These are phyloP conservation scores for Brachionus rotundiformis DNA, from an alignment of 1,140 invertebrate species.

Conservation along the genomic window DNA sequence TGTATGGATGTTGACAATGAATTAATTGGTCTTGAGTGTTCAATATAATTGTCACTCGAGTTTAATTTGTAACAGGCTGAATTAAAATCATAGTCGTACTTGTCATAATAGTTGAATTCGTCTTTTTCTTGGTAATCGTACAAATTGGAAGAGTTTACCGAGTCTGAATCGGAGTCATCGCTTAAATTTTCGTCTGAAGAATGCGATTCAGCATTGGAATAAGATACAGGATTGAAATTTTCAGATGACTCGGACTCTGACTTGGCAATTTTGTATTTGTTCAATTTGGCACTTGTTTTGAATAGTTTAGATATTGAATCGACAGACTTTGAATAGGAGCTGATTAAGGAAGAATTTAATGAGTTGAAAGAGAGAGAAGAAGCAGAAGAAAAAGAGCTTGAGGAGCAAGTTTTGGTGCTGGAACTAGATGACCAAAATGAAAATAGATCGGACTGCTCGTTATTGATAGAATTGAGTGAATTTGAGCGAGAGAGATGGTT, in stretches of 20 bases:
- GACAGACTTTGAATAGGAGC: neutral
- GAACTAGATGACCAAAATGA: constrained; percentile 6
- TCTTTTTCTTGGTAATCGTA: constrained; percentile 45
- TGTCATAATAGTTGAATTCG: constrained; percentile 18
- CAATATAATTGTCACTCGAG: neutral
- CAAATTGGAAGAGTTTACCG: constrained; percentile 11
- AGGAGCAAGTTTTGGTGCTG: neutral
- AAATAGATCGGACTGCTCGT: neutral
- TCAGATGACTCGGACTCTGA: neutral
- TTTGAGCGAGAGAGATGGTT: neutral
- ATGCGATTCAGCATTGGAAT: neutral
- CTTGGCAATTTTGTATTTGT: neutral
- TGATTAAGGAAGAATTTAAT: neutral
- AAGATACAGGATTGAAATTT: neutral
- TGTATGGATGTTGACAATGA: neutral
- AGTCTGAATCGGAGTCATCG: neutral
- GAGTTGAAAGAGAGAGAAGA: constrained; percentile 16
- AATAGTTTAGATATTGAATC: constrained; percentile 10
- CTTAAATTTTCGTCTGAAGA: neutral
- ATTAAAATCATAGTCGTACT: constrained; percentile 39
- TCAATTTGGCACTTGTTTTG: neutral
- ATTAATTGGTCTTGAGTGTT: neutral
- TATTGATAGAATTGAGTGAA: neutral
- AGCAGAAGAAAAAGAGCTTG: neutral
- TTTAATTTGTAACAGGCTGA: neutral